Conservation (phyloP, 2,888 invertebrate genomes). For the Pristionchus arcanus region DNA sequence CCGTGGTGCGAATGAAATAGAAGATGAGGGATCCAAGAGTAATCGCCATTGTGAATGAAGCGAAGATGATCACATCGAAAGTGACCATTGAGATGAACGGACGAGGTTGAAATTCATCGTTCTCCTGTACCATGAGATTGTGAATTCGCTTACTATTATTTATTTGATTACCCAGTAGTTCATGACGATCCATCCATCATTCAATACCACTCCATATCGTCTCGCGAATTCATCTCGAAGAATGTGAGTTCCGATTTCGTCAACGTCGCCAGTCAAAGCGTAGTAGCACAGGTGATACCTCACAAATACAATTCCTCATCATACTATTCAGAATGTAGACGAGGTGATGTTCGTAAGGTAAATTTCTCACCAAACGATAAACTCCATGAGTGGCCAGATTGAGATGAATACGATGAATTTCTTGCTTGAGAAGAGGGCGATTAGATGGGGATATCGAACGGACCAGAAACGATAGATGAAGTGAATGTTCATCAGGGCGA, state of each 20-base stretch:
- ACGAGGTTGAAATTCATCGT: neutral
- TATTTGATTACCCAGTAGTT: neutral
- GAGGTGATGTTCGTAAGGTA: neutral
- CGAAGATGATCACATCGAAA: slow-evolving; percentile 16
- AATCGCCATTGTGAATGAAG: neutral
- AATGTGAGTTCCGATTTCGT: neutral
- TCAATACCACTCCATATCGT: neutral
- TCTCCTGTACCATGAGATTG: neutral
- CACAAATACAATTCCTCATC: neutral
- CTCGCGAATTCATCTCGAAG: neutral
- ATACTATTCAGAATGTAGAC: neutral
- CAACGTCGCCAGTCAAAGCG: neutral
- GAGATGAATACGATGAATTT: neutral
- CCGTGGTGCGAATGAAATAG: neutral
- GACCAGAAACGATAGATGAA: slow-evolving; percentile 31
- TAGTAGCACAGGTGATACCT: neutral
- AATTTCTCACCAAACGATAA: neutral
- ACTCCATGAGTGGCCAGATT: neutral
- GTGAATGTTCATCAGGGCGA: neutral
- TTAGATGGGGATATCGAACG: neutral
- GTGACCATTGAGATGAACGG: neutral
- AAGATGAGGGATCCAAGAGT: slow-evolving; percentile 34
- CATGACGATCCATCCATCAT: slow-evolving; percentile 35
- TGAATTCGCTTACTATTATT: neutral
- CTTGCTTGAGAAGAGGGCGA: neutral